phyloP scores from a whole-genome alignment of 1,140 invertebrate genomes.

The Hycleus phaleratus region DNA sequence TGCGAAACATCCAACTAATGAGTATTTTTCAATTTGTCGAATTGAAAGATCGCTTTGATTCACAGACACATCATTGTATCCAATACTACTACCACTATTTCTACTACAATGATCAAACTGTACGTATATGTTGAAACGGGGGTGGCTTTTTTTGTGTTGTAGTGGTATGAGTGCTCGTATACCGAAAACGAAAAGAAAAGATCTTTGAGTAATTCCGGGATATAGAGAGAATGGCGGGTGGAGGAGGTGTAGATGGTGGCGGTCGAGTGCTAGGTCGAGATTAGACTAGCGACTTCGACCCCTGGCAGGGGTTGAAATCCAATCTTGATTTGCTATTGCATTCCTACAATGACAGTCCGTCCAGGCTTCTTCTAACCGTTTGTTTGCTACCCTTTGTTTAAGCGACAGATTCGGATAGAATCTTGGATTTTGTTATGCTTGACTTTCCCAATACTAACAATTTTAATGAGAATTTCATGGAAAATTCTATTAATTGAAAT shows the following conservation, averaged over 20 bases:
- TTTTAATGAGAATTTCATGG: too few relatives aligned
- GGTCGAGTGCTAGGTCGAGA: constrained; percentile 38
- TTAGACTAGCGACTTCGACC: constrained; percentile 39
- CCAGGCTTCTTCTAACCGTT: constrained; percentile 27
- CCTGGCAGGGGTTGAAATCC: constrained; percentile 38
- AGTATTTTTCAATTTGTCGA: constrained; percentile 43
- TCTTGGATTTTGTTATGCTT: background rate
- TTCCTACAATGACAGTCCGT: constrained; percentile 42
- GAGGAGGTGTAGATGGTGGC: constrained; percentile 5
- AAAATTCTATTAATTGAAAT: too few relatives aligned
- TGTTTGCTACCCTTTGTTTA: constrained; percentile 38
- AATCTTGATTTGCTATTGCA: constrained; percentile 44
- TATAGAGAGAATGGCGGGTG: background rate
- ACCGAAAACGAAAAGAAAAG: background rate
- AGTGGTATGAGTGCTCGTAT: too few relatives aligned
- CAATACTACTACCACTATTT: too few relatives aligned
- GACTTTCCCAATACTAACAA: too few relatives aligned
- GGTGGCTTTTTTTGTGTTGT: too few relatives aligned
- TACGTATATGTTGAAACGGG: background rate
- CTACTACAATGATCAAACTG: too few relatives aligned
- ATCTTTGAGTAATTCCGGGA: constrained; percentile 10
- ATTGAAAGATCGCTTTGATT: constrained; percentile 38
- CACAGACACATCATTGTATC: constrained; percentile 36
- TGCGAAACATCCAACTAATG: constrained; percentile 41
- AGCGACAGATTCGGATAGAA: constrained; percentile 30